These are phyloP conservation scores for Nasalis larvatus DNA, from an alignment of 2,113 vertebrate species.

Conservation along the genomic window DNA sequence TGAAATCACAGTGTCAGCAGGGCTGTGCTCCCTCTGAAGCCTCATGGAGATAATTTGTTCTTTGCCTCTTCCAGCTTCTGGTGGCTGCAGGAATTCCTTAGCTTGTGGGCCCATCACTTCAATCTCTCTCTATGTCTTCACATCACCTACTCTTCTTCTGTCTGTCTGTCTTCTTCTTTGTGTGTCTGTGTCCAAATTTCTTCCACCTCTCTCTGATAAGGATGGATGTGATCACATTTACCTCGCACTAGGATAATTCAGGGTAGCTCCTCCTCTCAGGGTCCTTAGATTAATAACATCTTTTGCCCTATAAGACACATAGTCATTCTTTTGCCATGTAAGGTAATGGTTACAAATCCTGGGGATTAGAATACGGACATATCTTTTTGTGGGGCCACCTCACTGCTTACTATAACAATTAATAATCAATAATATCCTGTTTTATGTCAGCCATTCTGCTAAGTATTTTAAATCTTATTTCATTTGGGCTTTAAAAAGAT, in stretches of 20 bases:
- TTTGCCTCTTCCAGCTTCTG: neutral
- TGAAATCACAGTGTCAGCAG: neutral
- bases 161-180: neutral
- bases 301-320: neutral
- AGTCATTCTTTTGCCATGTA: neutral
- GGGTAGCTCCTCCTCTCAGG: neutral
- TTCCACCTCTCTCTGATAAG: neutral
- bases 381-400: neutral
- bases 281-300: neutral
- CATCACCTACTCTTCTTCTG: neutral
- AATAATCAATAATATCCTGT: neutral
- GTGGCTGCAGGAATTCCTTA: neutral
- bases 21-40: neutral
- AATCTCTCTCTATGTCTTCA: neutral
- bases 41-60: neutral
- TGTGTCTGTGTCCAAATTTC: neutral
- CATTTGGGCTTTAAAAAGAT: neutral
- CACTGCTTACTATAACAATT: neutral
- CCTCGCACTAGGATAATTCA: neutral
- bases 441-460: neutral
- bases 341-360: neutral
- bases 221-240: neutral
- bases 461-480: neutral
- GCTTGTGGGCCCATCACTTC: neutral
- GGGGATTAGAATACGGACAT: neutral